Percentiles rank a stretch among this genome's conserved stretches.
These are phyloP conservation scores for Esox niger DNA, from an alignment of 2,113 vertebrate species.

Conservation along the genomic window DNA sequence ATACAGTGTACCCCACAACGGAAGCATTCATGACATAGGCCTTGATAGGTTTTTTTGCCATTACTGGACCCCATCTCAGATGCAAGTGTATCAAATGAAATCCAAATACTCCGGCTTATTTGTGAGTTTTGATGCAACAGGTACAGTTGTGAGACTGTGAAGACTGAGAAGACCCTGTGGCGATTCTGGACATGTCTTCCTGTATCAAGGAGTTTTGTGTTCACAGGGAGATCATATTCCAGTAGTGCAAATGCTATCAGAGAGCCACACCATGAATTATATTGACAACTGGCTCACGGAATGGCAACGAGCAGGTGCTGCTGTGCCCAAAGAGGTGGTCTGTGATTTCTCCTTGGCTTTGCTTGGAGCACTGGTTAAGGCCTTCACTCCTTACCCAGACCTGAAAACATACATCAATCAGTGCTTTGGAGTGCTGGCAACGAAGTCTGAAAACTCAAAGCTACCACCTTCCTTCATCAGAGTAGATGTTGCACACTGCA, in stretches of 20 bases:
- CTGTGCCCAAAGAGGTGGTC: slow-evolving; percentile 13
- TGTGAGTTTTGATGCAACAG: no score
- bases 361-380: slow-evolving; percentile 23
- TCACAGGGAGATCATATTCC: slow-evolving; percentile 13
- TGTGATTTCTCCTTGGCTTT: slow-evolving; percentile 28
- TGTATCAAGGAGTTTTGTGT: slow-evolving; percentile 27
- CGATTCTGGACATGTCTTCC: slow-evolving; percentile 22
- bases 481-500: slow-evolving; percentile 35
- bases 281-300: slow-evolving; percentile 22
- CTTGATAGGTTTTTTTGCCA: slow-evolving; percentile 19
- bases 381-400: slow-evolving; percentile 30
- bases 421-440: slow-evolving; percentile 31
- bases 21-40: slow-evolving; percentile 13
- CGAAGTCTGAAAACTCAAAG: not conserved
- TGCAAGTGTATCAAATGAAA: slow-evolving; percentile 22
- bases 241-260: slow-evolving; percentile 30
- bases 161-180: slow-evolving; percentile 15
- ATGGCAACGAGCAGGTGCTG: slow-evolving; percentile 22
- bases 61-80: slow-evolving; percentile 21
- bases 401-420: slow-evolving; percentile 25
- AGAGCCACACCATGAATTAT: slow-evolving; percentile 17
- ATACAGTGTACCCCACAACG: slow-evolving; percentile 12
- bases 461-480: slow-evolving; percentile 22
- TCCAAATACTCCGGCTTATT: no score
- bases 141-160: slow-evolving; percentile 28